Base-by-base conservation (phyloP, 2,113 vertebrate genomes). In the Condylura cristata region DNA sequence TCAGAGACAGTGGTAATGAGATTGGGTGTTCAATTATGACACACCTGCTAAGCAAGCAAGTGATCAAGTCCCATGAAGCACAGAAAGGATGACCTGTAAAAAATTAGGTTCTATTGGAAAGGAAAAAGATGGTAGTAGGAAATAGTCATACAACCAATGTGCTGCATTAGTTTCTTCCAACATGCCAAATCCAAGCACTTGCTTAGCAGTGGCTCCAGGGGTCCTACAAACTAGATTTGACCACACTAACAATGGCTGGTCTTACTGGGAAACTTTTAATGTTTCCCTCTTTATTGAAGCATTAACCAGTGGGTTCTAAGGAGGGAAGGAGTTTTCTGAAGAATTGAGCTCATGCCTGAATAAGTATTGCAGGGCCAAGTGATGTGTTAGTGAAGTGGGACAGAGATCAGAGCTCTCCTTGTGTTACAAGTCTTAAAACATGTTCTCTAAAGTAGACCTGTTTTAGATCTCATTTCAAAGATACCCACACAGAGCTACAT, bases 391-490 rank as follows among this genome's bases (percentile, higher is more conserved):
- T 26, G 18, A 85, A 48, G 4, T 7, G 2, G 6, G 65, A 37
- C 5, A 37, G 0, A 74, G 30, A 82, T 10, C 3, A 12, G 81
- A 26, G 39, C 13, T 71, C 76, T 48, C 14, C 44, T 78, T 32
- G 8, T 22, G 0, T 56, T 91, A 65, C 26, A 91, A 70, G 26
- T 72, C 61, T 53, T 75, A 56, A 90, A 39, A 90, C 32, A 39
- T 48, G 13, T 68, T 8, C 53, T 76, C 17, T 60, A 75, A 46
- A 72, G 41, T 16, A 32, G 46, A 71, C 10, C 4, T 58, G 5
- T 76, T 75, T 70, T 41, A 86, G 78, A 83, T 75, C 13, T 56
- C 65, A 94, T 86, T 96, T 96, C 74, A 88, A 80, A 93, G 85
- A 76, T 58, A 58, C n/a, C 70, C 65, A 83, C 60, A 32, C 44